Percentiles rank a stretch among this genome's conserved stretches.
Conservation (phyloP, 2,797 vertebrate species). For the Syngnathus acus region DNA sequence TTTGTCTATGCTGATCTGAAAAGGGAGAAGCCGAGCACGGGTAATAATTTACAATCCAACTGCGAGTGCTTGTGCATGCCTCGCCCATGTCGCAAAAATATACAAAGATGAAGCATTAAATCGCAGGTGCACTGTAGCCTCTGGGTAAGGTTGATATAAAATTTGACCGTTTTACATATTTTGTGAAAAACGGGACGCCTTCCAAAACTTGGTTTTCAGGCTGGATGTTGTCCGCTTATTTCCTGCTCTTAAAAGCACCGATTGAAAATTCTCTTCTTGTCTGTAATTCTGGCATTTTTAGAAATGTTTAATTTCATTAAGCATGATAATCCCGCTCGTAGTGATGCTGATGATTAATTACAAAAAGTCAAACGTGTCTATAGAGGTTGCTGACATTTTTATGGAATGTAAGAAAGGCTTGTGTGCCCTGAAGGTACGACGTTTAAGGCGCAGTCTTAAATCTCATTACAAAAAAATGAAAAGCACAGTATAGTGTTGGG, state of each 20-base stretch:
- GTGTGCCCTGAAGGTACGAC: slow-evolving; percentile 7
- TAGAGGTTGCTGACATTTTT: slow-evolving; percentile 17
- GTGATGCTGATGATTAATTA: slow-evolving; percentile 5
- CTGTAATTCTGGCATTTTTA: neutral
- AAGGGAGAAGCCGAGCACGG: slow-evolving; percentile 31
- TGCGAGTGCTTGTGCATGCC: slow-evolving; percentile 8
- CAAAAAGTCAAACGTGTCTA: slow-evolving; percentile 1
- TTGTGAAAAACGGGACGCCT: too few relatives aligned
- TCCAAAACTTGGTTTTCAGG: too few relatives aligned
- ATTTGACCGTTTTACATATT: neutral
- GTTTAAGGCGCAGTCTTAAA: slow-evolving; percentile 15
- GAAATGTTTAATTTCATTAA: neutral
- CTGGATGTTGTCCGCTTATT: neutral
- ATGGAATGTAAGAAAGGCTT: slow-evolving; percentile 10
- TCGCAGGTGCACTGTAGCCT: too few relatives aligned
- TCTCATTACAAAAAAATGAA: neutral
- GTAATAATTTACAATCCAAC: slow-evolving; percentile 40
- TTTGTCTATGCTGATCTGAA: slow-evolving; percentile 51
- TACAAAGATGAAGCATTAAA: slow-evolving; percentile 7
- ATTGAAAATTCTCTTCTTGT: neutral
- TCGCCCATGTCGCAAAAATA: neutral
- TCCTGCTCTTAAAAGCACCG: neutral
- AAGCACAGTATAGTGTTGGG: neutral
- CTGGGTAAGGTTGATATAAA: too few relatives aligned
- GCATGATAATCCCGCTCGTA: neutral